Percentiles rank a stretch among this genome's conserved stretches.
Conservation (phyloP, 2,113 vertebrate genomes). For the Amphiprion percula region DNA sequence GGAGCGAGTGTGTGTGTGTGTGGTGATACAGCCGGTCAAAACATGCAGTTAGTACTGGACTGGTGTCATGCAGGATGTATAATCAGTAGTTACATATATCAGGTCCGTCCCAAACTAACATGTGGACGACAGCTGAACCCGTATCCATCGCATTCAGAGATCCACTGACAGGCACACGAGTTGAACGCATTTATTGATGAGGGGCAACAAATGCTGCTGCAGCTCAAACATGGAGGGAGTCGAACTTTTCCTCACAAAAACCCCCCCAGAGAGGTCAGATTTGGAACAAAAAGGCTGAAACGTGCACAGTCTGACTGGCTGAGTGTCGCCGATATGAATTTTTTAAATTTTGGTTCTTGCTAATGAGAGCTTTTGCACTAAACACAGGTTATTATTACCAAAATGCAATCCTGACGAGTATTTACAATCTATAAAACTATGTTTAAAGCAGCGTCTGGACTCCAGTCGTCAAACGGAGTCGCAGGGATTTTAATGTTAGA, state of each 20-base stretch:
- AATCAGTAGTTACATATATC: slow-evolving; percentile 86
- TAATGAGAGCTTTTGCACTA: neutral
- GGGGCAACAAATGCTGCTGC: neutral
- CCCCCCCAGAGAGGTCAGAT: neutral
- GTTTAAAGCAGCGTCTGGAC: slow-evolving; percentile 21
- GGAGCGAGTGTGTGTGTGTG: slow-evolving; percentile 72
- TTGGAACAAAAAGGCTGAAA: neutral
- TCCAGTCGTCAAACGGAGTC: neutral
- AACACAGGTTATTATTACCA: neutral
- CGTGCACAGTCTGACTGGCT: neutral
- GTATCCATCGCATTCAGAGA: slow-evolving; percentile 2
- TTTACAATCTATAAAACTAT: slow-evolving; percentile 30
- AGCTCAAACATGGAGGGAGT: neutral
- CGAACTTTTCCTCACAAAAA: neutral
- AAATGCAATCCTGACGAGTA: neutral
- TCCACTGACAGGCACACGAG: neutral
- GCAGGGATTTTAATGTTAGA: neutral
- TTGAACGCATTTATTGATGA: too few relatives aligned
- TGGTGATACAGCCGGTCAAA: slow-evolving; percentile 83
- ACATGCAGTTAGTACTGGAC: slow-evolving; percentile 93
- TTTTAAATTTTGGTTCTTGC: slow-evolving; percentile 44
- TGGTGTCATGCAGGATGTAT: slow-evolving; percentile 91
- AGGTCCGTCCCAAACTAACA: slow-evolving; percentile 23
- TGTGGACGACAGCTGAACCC: slow-evolving; percentile 23
- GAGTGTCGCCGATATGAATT: neutral